phyloP scores from a whole-genome alignment of 2,888 invertebrate species.

The Luperina nickerlii region DNA sequence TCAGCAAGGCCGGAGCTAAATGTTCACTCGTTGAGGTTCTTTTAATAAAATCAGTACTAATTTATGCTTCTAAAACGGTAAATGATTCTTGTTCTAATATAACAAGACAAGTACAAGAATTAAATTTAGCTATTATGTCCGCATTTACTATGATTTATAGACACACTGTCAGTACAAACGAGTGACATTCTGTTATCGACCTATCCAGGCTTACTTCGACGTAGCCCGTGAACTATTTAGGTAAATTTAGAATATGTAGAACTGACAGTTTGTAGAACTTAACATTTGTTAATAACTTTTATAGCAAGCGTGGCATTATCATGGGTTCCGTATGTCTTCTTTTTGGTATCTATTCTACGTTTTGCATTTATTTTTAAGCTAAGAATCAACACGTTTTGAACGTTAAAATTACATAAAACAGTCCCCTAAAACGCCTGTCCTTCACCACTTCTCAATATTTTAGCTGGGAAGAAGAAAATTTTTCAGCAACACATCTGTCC shows the following conservation, averaged over 20 bases:
- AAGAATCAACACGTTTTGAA: too few species aligned
- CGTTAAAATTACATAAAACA: neutral
- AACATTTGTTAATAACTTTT: constrained; percentile 5
- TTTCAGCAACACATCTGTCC: neutral
- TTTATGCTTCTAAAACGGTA: constrained; percentile 4
- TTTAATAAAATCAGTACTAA: neutral
- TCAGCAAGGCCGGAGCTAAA: neutral
- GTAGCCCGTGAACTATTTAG: constrained; percentile 42
- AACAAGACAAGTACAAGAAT: constrained; percentile 48
- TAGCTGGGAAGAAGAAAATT: neutral
- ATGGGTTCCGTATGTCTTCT: too few species aligned
- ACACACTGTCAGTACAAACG: constrained; percentile 52
- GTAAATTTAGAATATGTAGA: constrained; percentile 49
- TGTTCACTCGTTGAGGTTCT: neutral
- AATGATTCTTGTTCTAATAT: constrained; percentile 22
- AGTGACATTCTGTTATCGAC: constrained; percentile 64
- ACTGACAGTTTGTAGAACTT: constrained; percentile 18
- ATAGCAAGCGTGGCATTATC: too few species aligned
- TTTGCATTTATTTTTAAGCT: neutral
- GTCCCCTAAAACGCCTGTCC: neutral
- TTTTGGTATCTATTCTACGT: neutral
- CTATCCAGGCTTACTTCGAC: constrained; percentile 46
- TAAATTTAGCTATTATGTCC: constrained; percentile 61
- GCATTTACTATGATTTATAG: constrained; percentile 58
- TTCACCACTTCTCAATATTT: neutral